Evolutionary conservation across 2,113 vertebrate species (phyloP), one percentile per base, ranked within the genome.

Genomic region (Crocuta crocuta): DNA sequence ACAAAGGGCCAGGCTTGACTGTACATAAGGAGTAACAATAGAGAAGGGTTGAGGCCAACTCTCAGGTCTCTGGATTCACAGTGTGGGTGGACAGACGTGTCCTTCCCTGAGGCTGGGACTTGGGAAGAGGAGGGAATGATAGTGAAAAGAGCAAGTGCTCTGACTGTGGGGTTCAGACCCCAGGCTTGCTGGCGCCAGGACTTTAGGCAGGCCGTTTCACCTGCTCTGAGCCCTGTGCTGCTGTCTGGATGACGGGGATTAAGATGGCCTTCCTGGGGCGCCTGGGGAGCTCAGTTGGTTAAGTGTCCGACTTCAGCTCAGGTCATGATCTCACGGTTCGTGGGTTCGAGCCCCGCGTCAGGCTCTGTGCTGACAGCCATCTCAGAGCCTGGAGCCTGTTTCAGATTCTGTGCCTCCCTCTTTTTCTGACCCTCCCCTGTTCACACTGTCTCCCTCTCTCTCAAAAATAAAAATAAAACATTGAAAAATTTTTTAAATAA

Each of bases 121-220:
- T 33, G 6, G 80, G 48, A 24, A 26, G 7, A n/a, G 68, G 28
- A 65, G 10, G 28, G n/a, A 24, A 58, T 15, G 39, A 45, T 23
- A 65, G 8, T 33, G 48, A 39, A 39, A 74, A 33, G 76, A 70
- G 17, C 33, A 7, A 39, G 24, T 31, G 39, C 45, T 66, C 11
- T 7, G 21, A 35, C 55, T 93, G 35, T 1, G 2, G 50, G 58
- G 48, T 76, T 81, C 76, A 17, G 33, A n/a, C 24, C 53, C 66
- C 43, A 26, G 2, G 61, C 33, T 68, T 66, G 28, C 26, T 48
- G 50, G n/a, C 9, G 0, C 1, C 23, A 43, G n/a, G 63, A 50
- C 15, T 58, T 26, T 1, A 0, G 43, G 13, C 13, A 24, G 28
- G n/a, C 23, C 10, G 0, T 78, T 26, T 23, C 28, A 1, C 16